Conservation (phyloP, 2,113 vertebrate species). For the Arizona elegans region DNA sequence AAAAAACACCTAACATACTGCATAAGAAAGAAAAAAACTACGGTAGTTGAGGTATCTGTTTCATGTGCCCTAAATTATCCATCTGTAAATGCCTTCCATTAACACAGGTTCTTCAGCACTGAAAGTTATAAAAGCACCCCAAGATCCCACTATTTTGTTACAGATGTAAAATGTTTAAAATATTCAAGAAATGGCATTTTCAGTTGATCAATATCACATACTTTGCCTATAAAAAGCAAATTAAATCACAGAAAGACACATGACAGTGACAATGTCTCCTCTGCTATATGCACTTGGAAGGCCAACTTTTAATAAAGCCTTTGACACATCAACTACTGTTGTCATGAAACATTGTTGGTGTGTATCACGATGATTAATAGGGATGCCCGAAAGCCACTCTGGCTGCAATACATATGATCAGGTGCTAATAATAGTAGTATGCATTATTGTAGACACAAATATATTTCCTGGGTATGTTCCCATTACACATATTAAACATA, state of each 20-base stretch:
- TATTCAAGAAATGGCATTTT: background rate
- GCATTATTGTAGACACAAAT: background rate
- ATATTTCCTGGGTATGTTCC: background rate
- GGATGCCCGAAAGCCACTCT: accelerated
- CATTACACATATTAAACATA: background rate
- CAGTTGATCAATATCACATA: background rate
- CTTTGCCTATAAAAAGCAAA: background rate
- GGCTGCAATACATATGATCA: background rate
- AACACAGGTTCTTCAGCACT: background rate
- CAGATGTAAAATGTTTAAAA: background rate
- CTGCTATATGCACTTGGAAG: constrained; percentile 3
- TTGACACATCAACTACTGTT: background rate
- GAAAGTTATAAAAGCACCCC: background rate
- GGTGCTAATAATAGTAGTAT: background rate
- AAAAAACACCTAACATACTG: background rate
- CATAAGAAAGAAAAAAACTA: background rate
- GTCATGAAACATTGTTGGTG: background rate
- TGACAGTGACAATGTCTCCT: background rate
- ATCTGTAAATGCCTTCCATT: background rate
- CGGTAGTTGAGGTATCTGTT: background rate
- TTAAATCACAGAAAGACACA: constrained; percentile 1
- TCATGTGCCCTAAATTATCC: background rate
- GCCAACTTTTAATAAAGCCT: constrained; percentile 28
- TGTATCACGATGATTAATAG: background rate
- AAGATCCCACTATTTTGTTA: background rate